phyloP scores from a whole-genome alignment of 2,113 vertebrate species.

The Sturnus vulgaris region DNA sequence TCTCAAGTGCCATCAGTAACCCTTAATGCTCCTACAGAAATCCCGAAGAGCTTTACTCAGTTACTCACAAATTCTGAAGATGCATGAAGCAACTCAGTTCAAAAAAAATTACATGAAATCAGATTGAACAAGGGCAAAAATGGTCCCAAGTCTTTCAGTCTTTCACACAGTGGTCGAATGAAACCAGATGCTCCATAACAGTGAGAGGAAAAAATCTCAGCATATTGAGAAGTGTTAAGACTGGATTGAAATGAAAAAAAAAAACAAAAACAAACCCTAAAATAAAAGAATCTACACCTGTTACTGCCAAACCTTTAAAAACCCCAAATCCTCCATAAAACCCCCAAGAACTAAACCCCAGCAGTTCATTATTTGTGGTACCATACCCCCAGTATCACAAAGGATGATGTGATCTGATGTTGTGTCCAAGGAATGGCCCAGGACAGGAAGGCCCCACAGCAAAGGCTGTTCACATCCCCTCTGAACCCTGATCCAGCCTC shows the following conservation, averaged over 20 bases:
- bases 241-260: background rate
- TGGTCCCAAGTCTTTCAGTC: background rate
- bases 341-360: fast-evolving
- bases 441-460: background rate
- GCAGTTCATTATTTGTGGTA: background rate
- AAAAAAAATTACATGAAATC: background rate
- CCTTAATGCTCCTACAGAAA: background rate
- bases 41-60: background rate
- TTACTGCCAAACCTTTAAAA: background rate
- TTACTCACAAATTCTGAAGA: background rate
- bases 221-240: background rate
- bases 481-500: background rate
- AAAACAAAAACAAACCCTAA: too few relatives aligned
- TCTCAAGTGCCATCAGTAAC: background rate
- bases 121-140: background rate
- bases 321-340: too few relatives aligned
- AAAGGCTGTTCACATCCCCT: background rate
- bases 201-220: background rate
- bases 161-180: background rate
- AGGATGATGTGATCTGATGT: background rate
- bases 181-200: background rate
- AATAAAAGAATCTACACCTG: background rate
- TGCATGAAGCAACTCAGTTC: background rate
- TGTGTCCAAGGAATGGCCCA: background rate
- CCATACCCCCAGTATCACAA: background rate